phyloP scores from a whole-genome alignment of 1,140 invertebrate species.

The Steinernema khuongi region DNA sequence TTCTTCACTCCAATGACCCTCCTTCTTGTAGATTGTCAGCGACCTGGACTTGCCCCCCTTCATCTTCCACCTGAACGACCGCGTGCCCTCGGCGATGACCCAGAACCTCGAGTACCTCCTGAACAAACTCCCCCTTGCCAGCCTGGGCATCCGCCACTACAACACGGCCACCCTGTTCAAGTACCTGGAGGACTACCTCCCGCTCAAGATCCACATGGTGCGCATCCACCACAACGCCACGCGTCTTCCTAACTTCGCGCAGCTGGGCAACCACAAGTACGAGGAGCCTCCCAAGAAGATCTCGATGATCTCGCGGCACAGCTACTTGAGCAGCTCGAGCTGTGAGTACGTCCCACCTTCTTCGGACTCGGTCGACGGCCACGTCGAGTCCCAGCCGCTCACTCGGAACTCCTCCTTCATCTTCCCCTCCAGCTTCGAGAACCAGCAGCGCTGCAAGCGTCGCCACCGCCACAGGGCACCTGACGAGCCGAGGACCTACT shows the following conservation, averaged over 20 bases:
- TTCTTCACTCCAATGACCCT: too few species aligned
- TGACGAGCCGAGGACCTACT: too few species aligned
- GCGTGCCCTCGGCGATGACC: conserved; percentile 33
- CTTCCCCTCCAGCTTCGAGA: conserved; percentile 11
- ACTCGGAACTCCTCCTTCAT: neutral
- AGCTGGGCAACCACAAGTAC: conserved; percentile 30
- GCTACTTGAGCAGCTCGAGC: conserved; percentile 32
- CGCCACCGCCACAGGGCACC: neutral
- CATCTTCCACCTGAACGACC: conserved; percentile 38
- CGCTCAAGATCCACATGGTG: conserved; percentile 41
- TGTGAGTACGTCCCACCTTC: conserved; percentile 24
- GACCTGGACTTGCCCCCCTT: conserved; percentile 45
- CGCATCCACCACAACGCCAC: conserved; percentile 39
- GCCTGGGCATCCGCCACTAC: conserved; percentile 42
- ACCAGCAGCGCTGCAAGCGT: neutral
- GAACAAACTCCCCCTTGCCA: conserved; percentile 33
- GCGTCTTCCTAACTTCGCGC: conserved; percentile 39
- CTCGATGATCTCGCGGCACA: conserved; percentile 30
- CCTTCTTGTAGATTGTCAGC: conserved; percentile 24
- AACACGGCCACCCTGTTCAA: conserved; percentile 44
- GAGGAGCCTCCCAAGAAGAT: conserved; percentile 39
- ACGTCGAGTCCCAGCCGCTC: neutral
- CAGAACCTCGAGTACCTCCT: conserved; percentile 28
- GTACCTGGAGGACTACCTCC: conserved; percentile 41
- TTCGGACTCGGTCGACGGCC: too few species aligned